Evolutionary conservation across 1,140 invertebrate species (phyloP), one percentile per base, ranked within the genome.

Genomic region (Physella acuta): DNA sequence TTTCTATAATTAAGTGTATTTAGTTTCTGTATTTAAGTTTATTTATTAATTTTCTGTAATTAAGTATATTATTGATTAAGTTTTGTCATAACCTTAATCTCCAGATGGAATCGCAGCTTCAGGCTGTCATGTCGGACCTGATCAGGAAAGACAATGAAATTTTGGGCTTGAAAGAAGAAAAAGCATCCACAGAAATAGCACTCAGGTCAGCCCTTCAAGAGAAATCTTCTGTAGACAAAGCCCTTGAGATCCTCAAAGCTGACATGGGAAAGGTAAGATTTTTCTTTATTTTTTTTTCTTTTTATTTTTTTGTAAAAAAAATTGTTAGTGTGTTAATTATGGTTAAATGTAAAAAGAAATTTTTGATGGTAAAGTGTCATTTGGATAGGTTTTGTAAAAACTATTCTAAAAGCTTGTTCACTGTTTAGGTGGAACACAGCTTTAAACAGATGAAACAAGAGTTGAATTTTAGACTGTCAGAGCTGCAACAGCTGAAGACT

Each of bases 361-460:
- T 11, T 16, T 16, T 26, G 26, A 26, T 11, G 53, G 26, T 56
- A 26, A 16, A 56, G 53, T 11, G 53, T 56, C 14, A 20, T 16
- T 56, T 16, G n/a, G n/a, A n/a, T n/a, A n/a, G n/a, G n/a, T n/a
- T n/a, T n/a, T n/a, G n/a, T n/a, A n/a, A n/a, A n/a, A n/a, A n/a
- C n/a, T n/a, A n/a, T n/a, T n/a, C n/a, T n/a, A n/a, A n/a, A n/a
- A n/a, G n/a, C n/a, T n/a, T n/a, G n/a, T n/a, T n/a, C n/a, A n/a
- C n/a, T n/a, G n/a, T n/a, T n/a, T 36, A 73, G 71, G 79, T 86
- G 24, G 82, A 86, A 55, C 77, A 72, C 64, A 85, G 80, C 75
- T 86, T 86, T 70, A 79, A 82, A 39, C 76, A 79, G 20, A 86
- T 87, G 85, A 86, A 84, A 75, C 79, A 80, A 55, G 84, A 87